Base-by-base conservation (phyloP, 2,888 invertebrate genomes). In the Nemotelus pantherinus region DNA sequence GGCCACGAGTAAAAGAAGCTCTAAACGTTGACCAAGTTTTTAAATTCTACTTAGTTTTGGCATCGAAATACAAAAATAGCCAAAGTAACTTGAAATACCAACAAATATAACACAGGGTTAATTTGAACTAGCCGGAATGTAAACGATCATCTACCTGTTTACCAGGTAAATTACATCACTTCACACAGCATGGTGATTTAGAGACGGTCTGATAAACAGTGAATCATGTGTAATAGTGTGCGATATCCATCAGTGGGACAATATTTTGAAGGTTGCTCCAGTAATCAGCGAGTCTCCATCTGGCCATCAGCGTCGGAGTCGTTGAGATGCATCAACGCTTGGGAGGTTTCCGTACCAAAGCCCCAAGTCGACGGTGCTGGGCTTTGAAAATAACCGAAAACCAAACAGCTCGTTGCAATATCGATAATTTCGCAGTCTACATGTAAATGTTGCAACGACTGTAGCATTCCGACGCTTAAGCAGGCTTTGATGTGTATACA, bases 401-500 rank as follows among this genome's bases (percentile, higher is more conserved):
- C 63, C 43, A 6, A 25, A 10, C 43, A 41, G 43, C 4, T 3
- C 25, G 2, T 43, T 63, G 63, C 63, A 63, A 63, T 25, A 63
- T 63, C 3, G 7, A 9, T 39, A 43, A 3, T 63, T 63, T 63
- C 63, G 67, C 50, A 67, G 67, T 67, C 50, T 67, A n/a, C 65
- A 44, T 3, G 45, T 7, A 25, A 9, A 6, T 67, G 48, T 50
- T 50, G 67, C 67, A 67, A 67, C 25, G 39, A 6, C 44, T 67
- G 65, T 39, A 50, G 48, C 67, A 48, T 47, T 10, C 50, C 9
- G 10, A 47, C 65, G 44, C 50, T 25, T 50, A 50, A 10, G 64
- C 45, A 47, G 44, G 65, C 65, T 10, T 65, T 45, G 25, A 25
- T 45, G 50, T 5, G 25, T 47, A 25, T 67, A 25, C 9, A 47